phyloP scores from a whole-genome alignment of 2,113 vertebrate species.

The Perca fluviatilis region DNA sequence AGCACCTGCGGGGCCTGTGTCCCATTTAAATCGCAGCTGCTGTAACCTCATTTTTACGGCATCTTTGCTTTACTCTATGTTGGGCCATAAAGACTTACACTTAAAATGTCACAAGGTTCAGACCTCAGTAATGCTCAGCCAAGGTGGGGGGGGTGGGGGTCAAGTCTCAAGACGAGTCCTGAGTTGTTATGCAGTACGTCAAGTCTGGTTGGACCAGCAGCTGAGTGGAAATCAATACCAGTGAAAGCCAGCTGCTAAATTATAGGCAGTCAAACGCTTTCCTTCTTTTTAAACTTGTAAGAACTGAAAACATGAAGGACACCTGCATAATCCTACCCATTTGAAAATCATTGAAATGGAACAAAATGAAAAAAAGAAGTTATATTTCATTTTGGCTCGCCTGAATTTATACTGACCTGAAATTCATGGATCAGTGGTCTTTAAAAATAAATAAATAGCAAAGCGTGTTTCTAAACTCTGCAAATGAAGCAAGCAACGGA shows the following conservation, averaged over 20 bases:
- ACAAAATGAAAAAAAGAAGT: constrained; percentile 43
- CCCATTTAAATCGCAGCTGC: constrained; percentile 37
- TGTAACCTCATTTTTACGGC: constrained; percentile 29
- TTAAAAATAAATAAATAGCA: not conserved
- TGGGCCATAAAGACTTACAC: constrained; percentile 4
- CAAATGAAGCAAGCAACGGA: not conserved
- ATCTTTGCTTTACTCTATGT: constrained; percentile 16
- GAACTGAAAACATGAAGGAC: constrained; percentile 22
- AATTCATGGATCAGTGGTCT: not conserved
- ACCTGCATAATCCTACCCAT: not conserved
- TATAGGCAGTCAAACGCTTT: not conserved
- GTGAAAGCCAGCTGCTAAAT: constrained; percentile 21
- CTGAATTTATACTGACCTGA: not conserved
- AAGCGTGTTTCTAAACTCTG: not conserved
- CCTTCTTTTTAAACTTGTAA: not conserved
- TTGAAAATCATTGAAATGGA: constrained; percentile 26
- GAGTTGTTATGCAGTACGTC: not conserved
- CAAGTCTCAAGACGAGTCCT: not conserved
- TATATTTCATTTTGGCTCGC: constrained; percentile 30
- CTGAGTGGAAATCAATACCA: constrained; percentile 34
- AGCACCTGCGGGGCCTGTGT: constrained; percentile 1
- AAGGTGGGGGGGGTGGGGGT: not conserved
- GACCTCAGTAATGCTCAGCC: constrained; percentile 10
- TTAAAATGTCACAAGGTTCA: constrained; percentile 23
- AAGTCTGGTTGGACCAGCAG: not conserved